These are phyloP conservation scores for Hyphantria cunea DNA, from an alignment of 1,140 invertebrate species.

Conservation along the genomic window DNA sequence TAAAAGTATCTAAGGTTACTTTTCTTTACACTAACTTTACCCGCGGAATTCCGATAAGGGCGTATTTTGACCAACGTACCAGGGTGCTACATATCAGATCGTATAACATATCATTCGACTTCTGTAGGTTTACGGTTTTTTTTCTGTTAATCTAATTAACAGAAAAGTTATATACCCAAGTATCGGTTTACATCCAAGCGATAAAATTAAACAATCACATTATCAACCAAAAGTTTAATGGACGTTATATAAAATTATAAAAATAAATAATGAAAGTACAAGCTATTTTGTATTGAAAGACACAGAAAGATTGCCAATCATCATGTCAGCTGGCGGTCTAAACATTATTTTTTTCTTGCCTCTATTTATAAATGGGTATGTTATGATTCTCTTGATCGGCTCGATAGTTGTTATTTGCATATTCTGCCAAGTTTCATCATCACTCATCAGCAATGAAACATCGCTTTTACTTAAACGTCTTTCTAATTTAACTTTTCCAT, in stretches of 20 bases:
- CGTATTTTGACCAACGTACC: too few relatives aligned
- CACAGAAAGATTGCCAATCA: conserved; percentile 58
- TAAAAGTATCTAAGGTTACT: too few relatives aligned
- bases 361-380: conserved; percentile 15
- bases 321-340: conserved; percentile 47
- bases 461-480: conserved; percentile 50
- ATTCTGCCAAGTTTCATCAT: conserved; percentile 27
- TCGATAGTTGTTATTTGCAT: conserved; percentile 38
- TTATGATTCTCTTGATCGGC: conserved; percentile 1
- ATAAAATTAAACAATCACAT: too few relatives aligned
- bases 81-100: too few relatives aligned
- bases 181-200: too few relatives aligned
- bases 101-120: too few relatives aligned
- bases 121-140: too few relatives aligned
- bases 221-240: conserved; percentile 1
- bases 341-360: conserved; percentile 59
- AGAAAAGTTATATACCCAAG: too few relatives aligned
- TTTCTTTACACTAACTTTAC: too few relatives aligned
- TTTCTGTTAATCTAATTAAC: too few relatives aligned
- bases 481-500: conserved; percentile 54
- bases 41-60: too few relatives aligned
- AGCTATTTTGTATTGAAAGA: conserved; percentile 45
- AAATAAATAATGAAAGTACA: conserved; percentile 5
- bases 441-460: conserved; percentile 41
- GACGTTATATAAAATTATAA: conserved; percentile 12